phyloP scores from a whole-genome alignment of 2,113 vertebrate genomes.

The Suncus etruscus region DNA sequence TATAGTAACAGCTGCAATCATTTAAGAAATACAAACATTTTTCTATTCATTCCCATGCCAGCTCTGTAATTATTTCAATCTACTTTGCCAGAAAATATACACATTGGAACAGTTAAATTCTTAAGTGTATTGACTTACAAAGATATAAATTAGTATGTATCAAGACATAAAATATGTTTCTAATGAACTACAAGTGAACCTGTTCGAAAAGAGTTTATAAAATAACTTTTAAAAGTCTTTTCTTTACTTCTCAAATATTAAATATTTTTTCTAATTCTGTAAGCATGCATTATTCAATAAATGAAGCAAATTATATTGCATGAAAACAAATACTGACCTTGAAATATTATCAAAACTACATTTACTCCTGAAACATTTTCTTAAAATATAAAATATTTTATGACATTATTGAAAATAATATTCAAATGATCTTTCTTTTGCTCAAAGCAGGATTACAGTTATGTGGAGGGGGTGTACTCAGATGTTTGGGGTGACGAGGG shows the following conservation, averaged over 20 bases:
- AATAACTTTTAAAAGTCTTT: neutral
- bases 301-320: neutral
- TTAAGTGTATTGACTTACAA: neutral
- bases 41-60: neutral
- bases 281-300: neutral
- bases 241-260: neutral
- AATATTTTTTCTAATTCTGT: neutral
- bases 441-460: too few species aligned
- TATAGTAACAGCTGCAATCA: conserved; percentile 21
- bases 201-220: neutral
- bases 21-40: neutral
- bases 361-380: neutral
- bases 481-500: too few species aligned
- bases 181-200: neutral
- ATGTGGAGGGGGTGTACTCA: too few species aligned
- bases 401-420: neutral
- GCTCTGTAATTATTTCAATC: neutral
- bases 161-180: neutral
- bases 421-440: neutral
- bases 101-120: conserved; percentile 5
- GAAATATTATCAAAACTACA: neutral
- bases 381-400: neutral
- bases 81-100: neutral
- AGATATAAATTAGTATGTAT: neutral
- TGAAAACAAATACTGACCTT: neutral